Base-by-base conservation (phyloP, 2,113 vertebrate species). In the Vimba vimba region DNA sequence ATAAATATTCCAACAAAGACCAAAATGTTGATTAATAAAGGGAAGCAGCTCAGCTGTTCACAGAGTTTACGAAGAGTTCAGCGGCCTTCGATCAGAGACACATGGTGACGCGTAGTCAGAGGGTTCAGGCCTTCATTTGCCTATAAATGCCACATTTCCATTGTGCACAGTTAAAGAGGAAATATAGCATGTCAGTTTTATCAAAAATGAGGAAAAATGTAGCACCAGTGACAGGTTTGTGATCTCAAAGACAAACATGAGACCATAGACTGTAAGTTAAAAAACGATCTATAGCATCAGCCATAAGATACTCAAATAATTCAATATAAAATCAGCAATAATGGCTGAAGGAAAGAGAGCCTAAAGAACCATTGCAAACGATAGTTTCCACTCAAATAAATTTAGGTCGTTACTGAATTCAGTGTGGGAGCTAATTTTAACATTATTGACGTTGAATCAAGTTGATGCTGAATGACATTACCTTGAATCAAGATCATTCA, bases 121-220 rank as follows among this genome's bases (percentile, higher is more conserved):
- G 1, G 11, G 39, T 47, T 47, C 39, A 15, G n/a, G 45, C n/a
- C 6, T 45, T 75, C 2, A 27, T 50, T 75, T 47, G 43, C 73
- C 43, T 75, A 17, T 3, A 25, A 66, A 75, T 75, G 2, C 1
- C 12, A 62, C 10, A 45, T 73, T 71, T 4, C 69, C 69, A 43
- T 25, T 75, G 43, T 75, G 71, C 71, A 47, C n/a, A 27, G 13
- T 25, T 47, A 50, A 75, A 75, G 73, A 75, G 43, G 73, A 75
- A 75, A 47, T 75, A 75, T 75, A 17, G n/a, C 2, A 1, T 50
- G n/a, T 47, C 43, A 25, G 6, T 8, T 75, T 45, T 27, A 47
- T 15, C n/a, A 25, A 17, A 75, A 25, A 27, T 75, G 3, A 75
- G 73, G 43, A 75, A 75, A 75, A 74, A 74, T 12, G 15, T 21